phyloP scores from a whole-genome alignment of 2,888 invertebrate genomes.

The Didymodactylos carnosus region DNA sequence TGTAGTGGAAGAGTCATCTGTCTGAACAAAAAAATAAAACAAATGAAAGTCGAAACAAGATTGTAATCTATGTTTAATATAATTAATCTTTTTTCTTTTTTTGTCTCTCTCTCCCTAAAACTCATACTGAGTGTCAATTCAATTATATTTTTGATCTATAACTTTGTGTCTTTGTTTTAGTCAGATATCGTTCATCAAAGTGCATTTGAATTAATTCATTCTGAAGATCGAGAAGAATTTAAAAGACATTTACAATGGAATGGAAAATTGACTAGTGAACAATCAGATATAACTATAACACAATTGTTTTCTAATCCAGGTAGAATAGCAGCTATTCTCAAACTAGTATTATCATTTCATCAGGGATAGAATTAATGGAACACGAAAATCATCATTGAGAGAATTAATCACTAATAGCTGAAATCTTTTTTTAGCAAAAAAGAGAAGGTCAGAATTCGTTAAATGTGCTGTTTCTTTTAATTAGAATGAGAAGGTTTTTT shows the following conservation, averaged over 20 bases:
- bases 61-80: neutral
- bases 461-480: too few relatives aligned
- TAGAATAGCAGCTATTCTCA: too few relatives aligned
- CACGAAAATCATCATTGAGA: too few relatives aligned
- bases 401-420: too few relatives aligned
- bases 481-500: too few relatives aligned
- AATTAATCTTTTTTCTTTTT: neutral
- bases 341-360: too few relatives aligned
- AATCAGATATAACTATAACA: constrained; percentile 19
- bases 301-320: constrained; percentile 8
- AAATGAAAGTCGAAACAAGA: too few relatives aligned
- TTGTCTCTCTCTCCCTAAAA: too few relatives aligned
- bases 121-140: neutral
- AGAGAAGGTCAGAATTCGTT: too few relatives aligned
- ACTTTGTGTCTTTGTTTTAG: constrained; percentile 46
- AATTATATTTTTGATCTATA: neutral
- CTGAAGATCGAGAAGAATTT: constrained; percentile 89
- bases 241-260: constrained; percentile 55
- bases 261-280: constrained; percentile 27
- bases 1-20: too few relatives aligned
- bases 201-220: constrained; percentile 93
- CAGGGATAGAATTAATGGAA: neutral
- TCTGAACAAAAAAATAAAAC: neutral
- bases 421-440: too few relatives aligned
- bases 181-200: constrained; percentile 98